phyloP scores from a whole-genome alignment of 1,140 invertebrate species.

The Drosophila aff. region DNA sequence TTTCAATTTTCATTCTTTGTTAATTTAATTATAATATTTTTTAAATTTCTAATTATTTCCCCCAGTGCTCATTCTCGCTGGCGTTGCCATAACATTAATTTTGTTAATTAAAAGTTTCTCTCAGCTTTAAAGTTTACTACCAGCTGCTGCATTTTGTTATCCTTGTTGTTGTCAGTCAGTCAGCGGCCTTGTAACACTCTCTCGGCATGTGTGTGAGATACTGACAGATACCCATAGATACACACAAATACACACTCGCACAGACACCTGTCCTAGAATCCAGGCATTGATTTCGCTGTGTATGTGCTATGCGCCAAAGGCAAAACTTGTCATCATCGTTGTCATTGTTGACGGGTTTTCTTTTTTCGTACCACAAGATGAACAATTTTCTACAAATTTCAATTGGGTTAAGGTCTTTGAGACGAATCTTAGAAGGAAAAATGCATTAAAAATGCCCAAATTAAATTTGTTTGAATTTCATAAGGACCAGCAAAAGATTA shows the following conservation, averaged over 20 bases:
- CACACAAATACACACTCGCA: background rate
- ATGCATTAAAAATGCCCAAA: conserved; percentile 22
- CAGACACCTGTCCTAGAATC: conserved; percentile 50
- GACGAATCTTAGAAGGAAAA: too few species aligned
- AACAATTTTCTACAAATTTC: background rate
- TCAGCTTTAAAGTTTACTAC: conserved; percentile 72
- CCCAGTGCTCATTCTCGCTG: conserved; percentile 19
- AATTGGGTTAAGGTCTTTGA: background rate
- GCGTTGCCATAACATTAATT: conserved; percentile 77
- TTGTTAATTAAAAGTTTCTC: conserved; percentile 81
- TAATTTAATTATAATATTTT: background rate
- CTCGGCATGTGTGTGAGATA: background rate
- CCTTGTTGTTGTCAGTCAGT: conserved; percentile 29
- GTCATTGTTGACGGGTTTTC: conserved; percentile 20
- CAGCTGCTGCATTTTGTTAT: conserved; percentile 43
- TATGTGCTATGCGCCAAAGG: conserved; percentile 35
- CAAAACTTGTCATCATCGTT: conserved; percentile 44
- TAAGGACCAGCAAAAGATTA: background rate
- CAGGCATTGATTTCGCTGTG: conserved; percentile 42
- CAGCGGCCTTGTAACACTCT: conserved; percentile 47
- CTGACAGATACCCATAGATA: conserved; percentile 5
- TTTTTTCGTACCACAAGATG: background rate
- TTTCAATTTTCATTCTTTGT: background rate
- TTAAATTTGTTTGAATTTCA: conserved; percentile 14
- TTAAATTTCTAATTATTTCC: background rate